Evolutionary conservation across 2,888 invertebrate genomes (phyloP), one percentile per base, ranked within the genome.

Genomic region (Reticulitermes lucifugus): DNA sequence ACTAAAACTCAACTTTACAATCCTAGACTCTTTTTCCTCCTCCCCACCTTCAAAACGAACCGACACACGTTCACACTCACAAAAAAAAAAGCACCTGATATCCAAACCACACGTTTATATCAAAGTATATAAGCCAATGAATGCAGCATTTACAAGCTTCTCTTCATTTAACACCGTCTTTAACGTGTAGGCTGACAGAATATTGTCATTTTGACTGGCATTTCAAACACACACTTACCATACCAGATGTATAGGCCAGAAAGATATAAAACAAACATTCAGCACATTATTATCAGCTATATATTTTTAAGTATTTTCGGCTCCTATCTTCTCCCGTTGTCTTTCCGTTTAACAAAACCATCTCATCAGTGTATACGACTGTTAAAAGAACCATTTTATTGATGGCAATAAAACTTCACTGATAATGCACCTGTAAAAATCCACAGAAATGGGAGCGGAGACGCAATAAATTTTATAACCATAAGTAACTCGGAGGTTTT

Each of bases 201-300:
- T 85, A 83, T 60, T 79, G 85, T 83, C 79, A 79, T 55, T 85
- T 83, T 82, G 65, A 85, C 29, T 65, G 85, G 79, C 82, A n/a
- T 85, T 85, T 85, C 55, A 75, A 51, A 79, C 65, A 41, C n/a
- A 51, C 46, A 85, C 85, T 70, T 35, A 81, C 70, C 18, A n/a
- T 43, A 43, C 59, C 46, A 46, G 46, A 12, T 12, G 10, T 81
- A 70, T 70, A 65, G 14, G 14, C 18, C 46, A 46, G 3, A 21
- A 2, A 2, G 51, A 25, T 10, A 41, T 41, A 84, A 41, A 71
- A 83, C 83, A 85, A 83, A 83, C 85, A 79, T 83, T 77, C 79
- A 83, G 77, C 79, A 83, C 83, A 46, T 59, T n/a, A 46, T 55
- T 25, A n/a, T 25, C 43, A 65, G 2, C 46, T 18, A 18, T 25